phyloP scores from a whole-genome alignment of 92 coral and sea anemone species.

The Palythoa grandis region DNA sequence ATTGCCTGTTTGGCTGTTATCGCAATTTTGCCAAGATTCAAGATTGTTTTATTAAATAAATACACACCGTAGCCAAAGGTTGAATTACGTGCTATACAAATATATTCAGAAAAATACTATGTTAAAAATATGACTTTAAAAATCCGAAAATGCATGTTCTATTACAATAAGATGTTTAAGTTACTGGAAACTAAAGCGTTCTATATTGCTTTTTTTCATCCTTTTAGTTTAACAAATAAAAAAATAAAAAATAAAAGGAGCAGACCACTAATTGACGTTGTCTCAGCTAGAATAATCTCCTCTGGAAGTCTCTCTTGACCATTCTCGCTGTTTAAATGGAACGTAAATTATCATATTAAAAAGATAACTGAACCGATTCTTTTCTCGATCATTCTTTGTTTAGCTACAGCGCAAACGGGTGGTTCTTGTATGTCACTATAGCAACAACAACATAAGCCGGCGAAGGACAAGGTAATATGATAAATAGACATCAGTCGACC shows the following conservation, averaged over 20 bases:
- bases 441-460: background rate
- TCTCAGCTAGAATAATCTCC: background rate
- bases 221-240: background rate
- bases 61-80: no score
- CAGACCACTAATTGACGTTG: background rate
- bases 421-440: constrained; percentile 3
- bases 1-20: background rate
- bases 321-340: background rate
- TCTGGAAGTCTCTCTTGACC: background rate
- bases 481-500: constrained; percentile 4
- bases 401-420: background rate
- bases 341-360: constrained; percentile 1
- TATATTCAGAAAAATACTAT: no score
- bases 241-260: background rate
- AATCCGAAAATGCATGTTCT: no score
- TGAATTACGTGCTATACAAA: no score
- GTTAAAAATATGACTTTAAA: no score
- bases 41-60: background rate
- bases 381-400: constrained; percentile 26
- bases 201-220: background rate
- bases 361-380: background rate
- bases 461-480: background rate
- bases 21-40: background rate
- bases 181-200: no score
- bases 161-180: no score